A percentile compares a stretch with the other conserved stretches of the same genome.
Conservation (phyloP, 2,113 vertebrate species). For the Poecilia latipinna region DNA sequence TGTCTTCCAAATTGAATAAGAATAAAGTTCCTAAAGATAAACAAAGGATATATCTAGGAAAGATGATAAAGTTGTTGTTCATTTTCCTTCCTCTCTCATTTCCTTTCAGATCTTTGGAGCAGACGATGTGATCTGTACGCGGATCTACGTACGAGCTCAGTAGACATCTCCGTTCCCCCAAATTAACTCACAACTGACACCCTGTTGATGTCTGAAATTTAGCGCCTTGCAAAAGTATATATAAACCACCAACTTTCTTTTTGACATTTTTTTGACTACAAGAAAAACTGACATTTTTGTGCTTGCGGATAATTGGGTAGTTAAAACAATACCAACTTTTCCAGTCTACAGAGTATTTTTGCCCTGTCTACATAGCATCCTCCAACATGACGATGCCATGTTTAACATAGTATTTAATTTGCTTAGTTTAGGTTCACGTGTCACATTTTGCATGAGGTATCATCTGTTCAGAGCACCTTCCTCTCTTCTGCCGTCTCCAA, state of each 20-base stretch:
- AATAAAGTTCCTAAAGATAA: too few species aligned
- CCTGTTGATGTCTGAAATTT: not conserved
- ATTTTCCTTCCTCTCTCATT: not conserved
- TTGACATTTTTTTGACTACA: not conserved
- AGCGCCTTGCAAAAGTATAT: not conserved
- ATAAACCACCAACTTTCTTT: not conserved
- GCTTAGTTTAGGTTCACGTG: too few species aligned
- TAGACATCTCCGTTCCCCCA: not conserved
- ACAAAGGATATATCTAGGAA: not conserved
- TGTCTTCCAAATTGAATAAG: not conserved
- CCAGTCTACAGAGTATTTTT: too few species aligned
- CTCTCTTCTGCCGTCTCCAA: too few species aligned
- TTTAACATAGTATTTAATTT: not conserved
- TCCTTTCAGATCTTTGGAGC: slow-evolving; percentile 90
- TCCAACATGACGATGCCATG: not conserved
- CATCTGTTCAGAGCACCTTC: too few species aligned
- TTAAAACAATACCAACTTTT: too few species aligned
- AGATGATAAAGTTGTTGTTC: not conserved
- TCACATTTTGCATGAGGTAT: too few species aligned
- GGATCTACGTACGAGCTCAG: slow-evolving; percentile 89
- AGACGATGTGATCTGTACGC: slow-evolving; percentile 92
- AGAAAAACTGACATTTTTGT: not conserved
- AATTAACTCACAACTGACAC: not conserved
- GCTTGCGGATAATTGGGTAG: too few species aligned
- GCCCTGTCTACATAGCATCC: too few species aligned